Conservation (phyloP, 2,797 vertebrate species). For the Crenichthys baileyi region DNA sequence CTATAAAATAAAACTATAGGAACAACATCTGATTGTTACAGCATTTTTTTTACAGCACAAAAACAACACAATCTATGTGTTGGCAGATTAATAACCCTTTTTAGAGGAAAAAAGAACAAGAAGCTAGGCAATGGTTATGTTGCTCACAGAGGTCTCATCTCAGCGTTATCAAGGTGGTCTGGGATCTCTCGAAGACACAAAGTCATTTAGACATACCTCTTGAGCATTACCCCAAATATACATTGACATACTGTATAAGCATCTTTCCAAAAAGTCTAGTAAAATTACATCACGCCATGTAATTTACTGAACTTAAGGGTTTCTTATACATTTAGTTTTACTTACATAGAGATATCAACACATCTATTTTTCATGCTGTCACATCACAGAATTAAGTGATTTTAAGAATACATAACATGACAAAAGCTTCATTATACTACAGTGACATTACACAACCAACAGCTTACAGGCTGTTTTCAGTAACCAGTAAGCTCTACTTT, state of each 20-base stretch:
- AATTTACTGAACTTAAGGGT: neutral
- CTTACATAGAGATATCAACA: neutral
- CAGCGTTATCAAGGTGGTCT: conserved; percentile 2
- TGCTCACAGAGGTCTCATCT: conserved; percentile 1
- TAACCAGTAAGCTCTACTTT: too few species aligned
- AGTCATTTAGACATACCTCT: conserved; percentile 2
- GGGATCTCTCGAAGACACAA: neutral
- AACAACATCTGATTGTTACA: neutral
- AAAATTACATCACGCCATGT: too few species aligned
- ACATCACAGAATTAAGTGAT: neutral
- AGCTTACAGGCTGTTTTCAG: too few species aligned
- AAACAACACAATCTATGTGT: neutral
- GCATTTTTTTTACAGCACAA: neutral
- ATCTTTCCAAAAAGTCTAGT: neutral
- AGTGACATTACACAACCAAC: too few species aligned
- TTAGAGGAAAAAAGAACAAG: neutral
- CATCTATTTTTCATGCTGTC: neutral
- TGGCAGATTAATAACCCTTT: neutral
- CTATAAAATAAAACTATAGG: neutral
- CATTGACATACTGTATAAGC: neutral
- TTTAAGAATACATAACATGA: neutral
- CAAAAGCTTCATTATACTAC: neutral
- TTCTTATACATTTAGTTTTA: neutral
- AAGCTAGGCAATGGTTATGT: conserved; percentile 6
- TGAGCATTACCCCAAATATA: neutral